phyloP scores from a whole-genome alignment of 2,113 vertebrate genomes.

The Pangasianodon hypophthalmus region DNA sequence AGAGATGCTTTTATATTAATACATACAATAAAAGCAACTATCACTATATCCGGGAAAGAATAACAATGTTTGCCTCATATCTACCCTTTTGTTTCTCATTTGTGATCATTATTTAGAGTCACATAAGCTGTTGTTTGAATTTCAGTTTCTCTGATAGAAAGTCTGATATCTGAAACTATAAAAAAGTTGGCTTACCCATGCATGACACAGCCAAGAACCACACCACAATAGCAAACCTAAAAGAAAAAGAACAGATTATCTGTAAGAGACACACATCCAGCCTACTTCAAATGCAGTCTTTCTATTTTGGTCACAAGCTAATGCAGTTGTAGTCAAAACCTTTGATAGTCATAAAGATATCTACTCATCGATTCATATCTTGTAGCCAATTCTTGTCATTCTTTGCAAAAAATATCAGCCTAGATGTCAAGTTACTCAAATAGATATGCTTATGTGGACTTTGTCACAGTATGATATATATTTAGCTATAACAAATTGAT shows the following conservation, averaged over 20 bases:
- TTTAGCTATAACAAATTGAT: not conserved
- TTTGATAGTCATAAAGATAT: not conserved
- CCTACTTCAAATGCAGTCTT: not conserved
- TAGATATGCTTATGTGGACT: not conserved
- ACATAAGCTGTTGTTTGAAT: not conserved
- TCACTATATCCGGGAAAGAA: not conserved
- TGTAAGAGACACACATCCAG: not conserved
- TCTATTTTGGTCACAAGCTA: not conserved
- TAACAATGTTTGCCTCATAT: not conserved
- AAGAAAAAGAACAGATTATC: not conserved
- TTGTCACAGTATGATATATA: not conserved
- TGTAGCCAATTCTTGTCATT: not conserved
- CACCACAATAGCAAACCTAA: conserved; percentile 5
- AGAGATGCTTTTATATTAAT: not conserved
- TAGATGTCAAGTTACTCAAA: not conserved
- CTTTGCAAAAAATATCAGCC: not conserved
- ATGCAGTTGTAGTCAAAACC: not conserved
- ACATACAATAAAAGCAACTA: not conserved
- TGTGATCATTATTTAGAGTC: not conserved
- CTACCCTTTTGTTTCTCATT: not conserved
- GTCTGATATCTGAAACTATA: not conserved
- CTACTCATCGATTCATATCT: not conserved
- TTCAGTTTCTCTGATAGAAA: not conserved
- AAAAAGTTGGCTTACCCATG: conserved; percentile 15
- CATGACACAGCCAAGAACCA: not conserved